Evolutionary conservation across 2,888 invertebrate species (phyloP), one percentile per base, ranked within the genome.

Genomic region (Melanophora roralis): DNA sequence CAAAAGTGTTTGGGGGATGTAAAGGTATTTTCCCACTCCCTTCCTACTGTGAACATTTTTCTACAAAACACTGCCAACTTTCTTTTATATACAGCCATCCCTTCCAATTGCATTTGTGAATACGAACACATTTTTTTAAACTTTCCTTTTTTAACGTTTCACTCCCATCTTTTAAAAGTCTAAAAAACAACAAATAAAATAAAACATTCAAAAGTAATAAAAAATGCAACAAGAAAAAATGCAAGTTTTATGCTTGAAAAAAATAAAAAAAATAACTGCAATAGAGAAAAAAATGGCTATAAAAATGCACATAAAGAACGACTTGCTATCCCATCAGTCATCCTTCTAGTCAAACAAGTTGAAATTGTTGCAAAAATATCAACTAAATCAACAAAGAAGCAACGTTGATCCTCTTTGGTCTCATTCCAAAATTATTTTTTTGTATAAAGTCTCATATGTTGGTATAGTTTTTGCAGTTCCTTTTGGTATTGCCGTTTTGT

Each of bases 221-320:
- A 14, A 64, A 68, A 38, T 80, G 79, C 79, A 80, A 80, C 67
- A 80, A 80, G 79, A 75, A 67, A 80, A 80, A 80, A 67, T 80
- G 75, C 75, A 80, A 76, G 75, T 75, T 64, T 23, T 59, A 14
- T 47, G 21, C n/a, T n/a, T n/a, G n/a, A n/a, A n/a, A 9, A 4
- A 9, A 27, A 40, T 43, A 11, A 47, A 53, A 53, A 65, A 49
- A 59, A n/a, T 53, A 68, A 38, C 11, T 68, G 67, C 62, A 64
- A 14, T 12, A 43, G 16, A 23, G 21, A 78, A 60, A 64, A 60
- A 16, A 40, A 38, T 12, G 27, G 23, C 11, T 11, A 51, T 57
- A 6, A 76, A 57, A 51, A 55, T 38, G 43, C 67, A 57, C 73
- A 73, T 27, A 65, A 57, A 73, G 47, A n/a, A 27, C 3, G 65